A percentile compares a stretch with the other conserved stretches of the same genome.
phyloP scores from a whole-genome alignment of 2,113 vertebrate species.

The Hippotragus niger region DNA sequence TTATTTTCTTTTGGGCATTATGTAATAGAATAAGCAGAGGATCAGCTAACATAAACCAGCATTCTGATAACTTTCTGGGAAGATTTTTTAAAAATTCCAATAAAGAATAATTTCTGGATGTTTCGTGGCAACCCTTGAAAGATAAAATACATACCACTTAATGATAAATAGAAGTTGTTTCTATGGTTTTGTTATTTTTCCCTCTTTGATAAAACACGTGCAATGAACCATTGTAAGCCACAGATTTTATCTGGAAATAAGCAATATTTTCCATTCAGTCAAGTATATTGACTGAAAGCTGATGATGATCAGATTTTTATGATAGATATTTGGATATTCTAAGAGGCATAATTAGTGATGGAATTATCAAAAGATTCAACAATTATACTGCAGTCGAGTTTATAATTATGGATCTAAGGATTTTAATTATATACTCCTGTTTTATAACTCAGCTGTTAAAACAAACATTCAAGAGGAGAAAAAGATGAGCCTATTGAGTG shows the following conservation, averaged over 20 bases:
- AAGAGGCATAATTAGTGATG: slow-evolving; percentile 67
- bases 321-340: slow-evolving; percentile 53
- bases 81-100: background rate
- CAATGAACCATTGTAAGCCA: background rate
- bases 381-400: slow-evolving; percentile 53
- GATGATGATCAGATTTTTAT: slow-evolving; percentile 40
- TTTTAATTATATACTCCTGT: slow-evolving; percentile 79
- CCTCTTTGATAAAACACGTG: slow-evolving; percentile 30
- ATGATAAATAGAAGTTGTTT: background rate
- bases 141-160: background rate
- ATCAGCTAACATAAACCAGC: background rate
- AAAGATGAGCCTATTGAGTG: slow-evolving; percentile 46
- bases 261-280: background rate
- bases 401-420: slow-evolving; percentile 75
- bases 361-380: slow-evolving; percentile 68
- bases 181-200: background rate
- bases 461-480: slow-evolving; percentile 64
- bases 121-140: background rate
- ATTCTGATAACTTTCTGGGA: background rate
- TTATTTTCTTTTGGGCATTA: slow-evolving; percentile 13
- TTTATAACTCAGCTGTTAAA: slow-evolving; percentile 73
- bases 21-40: background rate
- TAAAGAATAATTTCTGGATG: background rate
- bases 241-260: background rate
- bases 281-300: background rate